These are phyloP conservation scores for Troides helena DNA, from an alignment of 2,888 invertebrate species.

Conservation along the genomic window DNA sequence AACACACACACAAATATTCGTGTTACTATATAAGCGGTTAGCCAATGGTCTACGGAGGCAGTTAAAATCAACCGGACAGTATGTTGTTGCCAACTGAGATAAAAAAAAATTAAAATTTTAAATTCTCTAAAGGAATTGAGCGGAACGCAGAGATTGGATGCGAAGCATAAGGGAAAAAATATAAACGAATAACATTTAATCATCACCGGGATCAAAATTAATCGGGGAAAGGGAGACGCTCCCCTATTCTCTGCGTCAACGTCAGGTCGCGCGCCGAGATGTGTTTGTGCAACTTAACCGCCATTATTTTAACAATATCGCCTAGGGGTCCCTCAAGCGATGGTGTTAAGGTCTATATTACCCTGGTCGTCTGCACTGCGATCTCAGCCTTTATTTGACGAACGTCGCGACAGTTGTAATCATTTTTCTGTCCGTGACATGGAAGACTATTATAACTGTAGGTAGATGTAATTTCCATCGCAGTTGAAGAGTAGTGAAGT, in stretches of 20 bases:
- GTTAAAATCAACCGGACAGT: too few relatives aligned
- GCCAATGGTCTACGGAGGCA: too few relatives aligned
- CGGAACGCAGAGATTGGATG: too few relatives aligned
- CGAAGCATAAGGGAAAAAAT: neutral
- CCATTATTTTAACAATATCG: slow-evolving; percentile 6
- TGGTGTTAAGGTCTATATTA: slow-evolving; percentile 6
- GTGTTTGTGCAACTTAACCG: slow-evolving; percentile 21
- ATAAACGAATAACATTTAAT: slow-evolving; percentile 6
- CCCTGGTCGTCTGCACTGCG: neutral
- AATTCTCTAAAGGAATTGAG: too few relatives aligned
- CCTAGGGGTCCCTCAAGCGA: neutral
- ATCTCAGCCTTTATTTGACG: neutral
- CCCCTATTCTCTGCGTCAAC: slow-evolving; percentile 11
- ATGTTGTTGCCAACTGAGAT: too few relatives aligned
- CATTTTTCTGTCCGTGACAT: slow-evolving; percentile 24
- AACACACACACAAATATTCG: too few relatives aligned
- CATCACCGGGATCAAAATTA: slow-evolving; percentile 6
- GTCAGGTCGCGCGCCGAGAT: slow-evolving; percentile 9
- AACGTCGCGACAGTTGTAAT: slow-evolving; percentile 14
- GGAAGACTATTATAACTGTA: slow-evolving; percentile 16
- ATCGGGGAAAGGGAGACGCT: neutral
- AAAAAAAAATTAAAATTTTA: too few relatives aligned
- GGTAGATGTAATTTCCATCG: neutral
- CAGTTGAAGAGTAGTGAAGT: too few relatives aligned
- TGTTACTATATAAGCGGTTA: too few relatives aligned